A percentile compares a stretch with the other conserved stretches of the same genome.
These are phyloP conservation scores for Diorhabda carinulata DNA, from an alignment of 1,140 invertebrate genomes.

Conservation along the genomic window DNA sequence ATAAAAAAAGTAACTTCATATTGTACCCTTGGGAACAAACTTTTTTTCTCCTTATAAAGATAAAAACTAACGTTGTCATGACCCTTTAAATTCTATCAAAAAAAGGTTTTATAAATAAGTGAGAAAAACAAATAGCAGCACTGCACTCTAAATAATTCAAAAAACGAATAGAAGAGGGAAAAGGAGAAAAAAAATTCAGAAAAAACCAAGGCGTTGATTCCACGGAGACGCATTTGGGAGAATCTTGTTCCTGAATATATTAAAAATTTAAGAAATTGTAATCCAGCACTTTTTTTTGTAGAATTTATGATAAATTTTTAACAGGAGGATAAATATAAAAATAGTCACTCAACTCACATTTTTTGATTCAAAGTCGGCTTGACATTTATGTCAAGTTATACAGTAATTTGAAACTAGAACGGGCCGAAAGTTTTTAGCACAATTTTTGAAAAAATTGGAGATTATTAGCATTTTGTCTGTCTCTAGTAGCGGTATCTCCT, in stretches of 20 bases:
- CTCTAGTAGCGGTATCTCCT: too few relatives aligned
- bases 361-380: too few relatives aligned
- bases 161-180: not conserved
- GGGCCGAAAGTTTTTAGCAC: too few relatives aligned
- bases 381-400: too few relatives aligned
- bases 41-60: not conserved
- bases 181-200: not conserved
- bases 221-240: not conserved
- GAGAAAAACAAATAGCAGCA: not conserved
- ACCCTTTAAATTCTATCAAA: constrained; percentile 1
- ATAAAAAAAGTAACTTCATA: too few relatives aligned
- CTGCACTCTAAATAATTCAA: not conserved
- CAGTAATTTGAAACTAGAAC: too few relatives aligned
- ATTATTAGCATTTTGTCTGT: too few relatives aligned
- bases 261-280: not conserved
- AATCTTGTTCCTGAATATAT: not conserved
- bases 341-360: too few relatives aligned
- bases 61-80: not conserved
- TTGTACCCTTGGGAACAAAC: not conserved
- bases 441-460: too few relatives aligned
- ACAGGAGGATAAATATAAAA: too few relatives aligned
- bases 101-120: not conserved
- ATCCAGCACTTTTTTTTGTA: not conserved
- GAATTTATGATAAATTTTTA: too few relatives aligned
- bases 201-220: not conserved